phyloP scores from a whole-genome alignment of 2,888 invertebrate species.

The Agrotis exclamationis region DNA sequence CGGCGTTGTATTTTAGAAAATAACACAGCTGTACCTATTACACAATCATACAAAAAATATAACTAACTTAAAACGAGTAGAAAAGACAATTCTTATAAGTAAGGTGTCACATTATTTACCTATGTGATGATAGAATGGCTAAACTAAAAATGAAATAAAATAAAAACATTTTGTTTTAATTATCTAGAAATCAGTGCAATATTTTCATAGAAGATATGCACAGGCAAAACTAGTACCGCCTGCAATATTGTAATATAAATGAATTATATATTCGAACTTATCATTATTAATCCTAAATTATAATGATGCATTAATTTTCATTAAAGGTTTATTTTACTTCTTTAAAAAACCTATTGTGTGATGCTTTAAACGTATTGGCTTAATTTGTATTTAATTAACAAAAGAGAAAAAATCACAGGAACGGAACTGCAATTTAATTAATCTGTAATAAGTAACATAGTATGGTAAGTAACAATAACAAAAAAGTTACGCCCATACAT shows the following conservation, averaged over 20 bases:
- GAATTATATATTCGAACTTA: background rate
- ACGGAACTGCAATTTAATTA: background rate
- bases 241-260: background rate
- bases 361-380: background rate
- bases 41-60: background rate
- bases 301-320: background rate
- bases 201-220: slow-evolving; percentile 44
- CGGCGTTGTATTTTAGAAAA: too few relatives aligned
- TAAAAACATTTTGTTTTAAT: background rate
- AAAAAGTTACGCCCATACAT: background rate
- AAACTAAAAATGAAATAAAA: background rate
- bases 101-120: background rate
- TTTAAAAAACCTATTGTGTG: background rate
- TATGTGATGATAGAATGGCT: background rate
- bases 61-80: background rate
- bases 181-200: background rate
- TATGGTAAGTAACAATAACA: background rate
- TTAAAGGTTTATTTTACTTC: background rate
- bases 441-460: background rate
- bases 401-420: background rate
- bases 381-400: background rate
- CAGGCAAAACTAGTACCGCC: background rate
- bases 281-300: background rate
- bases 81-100: background rate
- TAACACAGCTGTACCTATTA: background rate